Base-by-base conservation (phyloP, 2,113 vertebrate genomes). In the Galeopterus variegatus region DNA sequence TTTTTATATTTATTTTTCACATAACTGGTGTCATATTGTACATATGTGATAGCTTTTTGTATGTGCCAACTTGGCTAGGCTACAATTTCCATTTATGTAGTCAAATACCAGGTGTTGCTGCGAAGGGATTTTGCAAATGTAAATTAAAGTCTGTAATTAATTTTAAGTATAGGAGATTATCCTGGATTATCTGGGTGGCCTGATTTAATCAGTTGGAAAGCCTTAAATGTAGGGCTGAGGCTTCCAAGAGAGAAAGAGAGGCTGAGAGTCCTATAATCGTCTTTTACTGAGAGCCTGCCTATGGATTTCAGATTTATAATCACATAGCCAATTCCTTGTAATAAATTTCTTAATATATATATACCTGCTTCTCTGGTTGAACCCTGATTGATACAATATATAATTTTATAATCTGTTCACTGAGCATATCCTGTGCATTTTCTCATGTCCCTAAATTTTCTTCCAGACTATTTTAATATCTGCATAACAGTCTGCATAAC, bases 381-480 rank as follows among this genome's bases (percentile, higher is more conserved):
- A 45, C 5, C 13, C 45, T 94, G 33, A 58, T 3, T n/a, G 50
- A 73, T 23, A 81, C 6, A 76, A 24, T n/a, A 54, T 45, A 33
- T 54, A 50, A 48, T 50, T 73, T 84, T 72, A 45, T 70, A 81
- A 81, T 77, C 21, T 11, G n/a, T 24, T 86, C 41, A 52, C 67
- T 54, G 3, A 88, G 14, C 9, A 28, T n/a, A 79, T 45, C 60
- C 65, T 79, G 33, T 73, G 26, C 24, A 41, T 80, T 90, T 94
- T 93, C 52, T 91, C 64, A 45, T 19, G 11, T 64, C 52, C n/a
- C 58, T 84, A 31, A 93, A 48, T 60, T 90, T 94, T 86, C 54
- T 86, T 94, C 52, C 50, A 84, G 72, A 52, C 12, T 26, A 58
- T 95, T 82, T 96, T 28, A 92, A 64, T 75, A 73, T 80, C 84